A percentile compares a stretch with the other conserved stretches of the same genome.
Conservation (phyloP, 2,797 vertebrate species). For the Sebastiscus tertius region DNA sequence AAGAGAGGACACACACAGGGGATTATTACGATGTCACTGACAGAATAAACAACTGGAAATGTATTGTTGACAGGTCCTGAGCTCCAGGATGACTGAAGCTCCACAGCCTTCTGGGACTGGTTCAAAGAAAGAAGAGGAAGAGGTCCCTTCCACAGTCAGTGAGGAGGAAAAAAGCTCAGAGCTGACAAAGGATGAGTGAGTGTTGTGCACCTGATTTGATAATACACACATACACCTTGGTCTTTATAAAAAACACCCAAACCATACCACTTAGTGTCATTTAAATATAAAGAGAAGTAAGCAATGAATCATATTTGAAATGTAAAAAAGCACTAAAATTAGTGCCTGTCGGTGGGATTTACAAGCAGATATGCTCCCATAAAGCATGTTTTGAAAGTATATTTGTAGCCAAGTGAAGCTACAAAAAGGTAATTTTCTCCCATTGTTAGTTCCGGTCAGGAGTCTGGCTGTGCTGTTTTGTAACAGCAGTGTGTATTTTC, state of each 20-base stretch:
- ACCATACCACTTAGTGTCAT: neutral
- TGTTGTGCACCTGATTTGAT: too few species aligned
- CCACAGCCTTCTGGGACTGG: slow-evolving; percentile 37
- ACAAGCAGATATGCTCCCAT: neutral
- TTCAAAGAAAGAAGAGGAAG: slow-evolving; percentile 44
- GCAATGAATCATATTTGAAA: neutral
- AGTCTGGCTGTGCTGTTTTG: neutral
- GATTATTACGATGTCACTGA: neutral
- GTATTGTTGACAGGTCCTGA: slow-evolving; percentile 75
- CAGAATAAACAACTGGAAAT: neutral
- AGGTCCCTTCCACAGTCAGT: neutral
- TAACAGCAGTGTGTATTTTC: slow-evolving; percentile 34
- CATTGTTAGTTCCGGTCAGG: neutral
- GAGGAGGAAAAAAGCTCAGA: slow-evolving; percentile 39
- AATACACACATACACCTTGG: too few species aligned
- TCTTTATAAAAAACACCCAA: neutral
- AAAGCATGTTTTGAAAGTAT: neutral
- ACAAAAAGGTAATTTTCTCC: neutral
- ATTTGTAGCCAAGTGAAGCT: neutral
- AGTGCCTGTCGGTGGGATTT: too few species aligned
- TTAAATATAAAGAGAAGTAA: neutral
- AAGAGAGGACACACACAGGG: slow-evolving; percentile 14
- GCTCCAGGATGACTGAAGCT: slow-evolving; percentile 71
- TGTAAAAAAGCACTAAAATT: neutral
- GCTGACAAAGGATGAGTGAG: neutral